Conservation (phyloP, 2,113 vertebrate species). For the Tricholaema leucomelas region DNA sequence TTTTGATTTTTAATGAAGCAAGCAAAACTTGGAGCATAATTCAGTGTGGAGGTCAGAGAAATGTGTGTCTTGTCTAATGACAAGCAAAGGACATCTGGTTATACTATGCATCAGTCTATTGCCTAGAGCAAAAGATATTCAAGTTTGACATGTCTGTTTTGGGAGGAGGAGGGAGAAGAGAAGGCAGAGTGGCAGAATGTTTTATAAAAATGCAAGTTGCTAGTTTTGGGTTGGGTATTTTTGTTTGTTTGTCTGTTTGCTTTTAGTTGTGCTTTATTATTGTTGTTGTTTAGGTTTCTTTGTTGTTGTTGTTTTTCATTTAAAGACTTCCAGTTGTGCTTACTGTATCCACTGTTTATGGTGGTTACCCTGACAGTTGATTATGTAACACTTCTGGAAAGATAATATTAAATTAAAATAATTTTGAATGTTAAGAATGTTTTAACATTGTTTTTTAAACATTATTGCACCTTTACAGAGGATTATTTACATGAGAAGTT, state of each 20-base stretch:
- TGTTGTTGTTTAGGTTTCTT: too few species aligned
- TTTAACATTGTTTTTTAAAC: neutral
- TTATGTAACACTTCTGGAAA: neutral
- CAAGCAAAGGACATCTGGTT: constrained; percentile 50
- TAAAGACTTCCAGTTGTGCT: neutral
- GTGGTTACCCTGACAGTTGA: neutral
- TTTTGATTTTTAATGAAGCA: neutral
- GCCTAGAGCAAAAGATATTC: constrained; percentile 50
- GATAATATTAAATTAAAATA: neutral
- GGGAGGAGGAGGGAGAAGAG: neutral
- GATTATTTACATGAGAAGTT: neutral
- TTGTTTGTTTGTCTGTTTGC: neutral
- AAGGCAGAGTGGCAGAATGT: neutral
- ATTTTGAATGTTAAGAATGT: neutral
- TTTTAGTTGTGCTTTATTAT: neutral
- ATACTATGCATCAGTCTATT: neutral
- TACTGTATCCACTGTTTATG: neutral
- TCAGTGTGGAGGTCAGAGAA: constrained; percentile 3
- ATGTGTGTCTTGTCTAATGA: constrained; percentile 17
- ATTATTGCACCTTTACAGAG: neutral
- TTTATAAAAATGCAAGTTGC: neutral
- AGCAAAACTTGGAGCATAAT: neutral
- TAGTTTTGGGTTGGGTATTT: neutral
- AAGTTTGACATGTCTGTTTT: constrained; percentile 46
- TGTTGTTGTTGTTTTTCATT: too few species aligned